phyloP scores from a whole-genome alignment of 2,113 vertebrate genomes.

The Scolopax mira region DNA sequence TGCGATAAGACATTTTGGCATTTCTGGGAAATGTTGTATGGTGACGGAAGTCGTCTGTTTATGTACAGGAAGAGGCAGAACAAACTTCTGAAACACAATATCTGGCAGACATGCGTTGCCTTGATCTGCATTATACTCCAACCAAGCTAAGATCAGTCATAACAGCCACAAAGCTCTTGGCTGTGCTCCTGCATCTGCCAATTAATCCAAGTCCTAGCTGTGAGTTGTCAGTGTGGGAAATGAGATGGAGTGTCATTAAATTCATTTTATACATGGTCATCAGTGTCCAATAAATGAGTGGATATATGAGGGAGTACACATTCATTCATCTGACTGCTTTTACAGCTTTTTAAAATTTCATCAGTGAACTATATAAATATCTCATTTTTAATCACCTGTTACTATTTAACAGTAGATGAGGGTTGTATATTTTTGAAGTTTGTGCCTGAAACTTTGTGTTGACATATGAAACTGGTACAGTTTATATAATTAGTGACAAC shows the following conservation, averaged over 20 bases:
- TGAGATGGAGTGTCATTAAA: not conserved
- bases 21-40: slow-evolving; percentile 15
- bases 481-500: not conserved
- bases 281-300: not conserved
- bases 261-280: not conserved
- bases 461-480: not conserved
- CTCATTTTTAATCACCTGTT: not conserved
- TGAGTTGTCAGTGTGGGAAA: slow-evolving; percentile 16
- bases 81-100: slow-evolving; percentile 46
- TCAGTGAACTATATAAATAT: not conserved
- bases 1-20: slow-evolving; percentile 26
- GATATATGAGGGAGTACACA: not conserved
- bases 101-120: slow-evolving; percentile 10
- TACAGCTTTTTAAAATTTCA: not conserved
- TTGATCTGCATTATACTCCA: not conserved
- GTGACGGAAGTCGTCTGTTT: not conserved
- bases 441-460: not conserved
- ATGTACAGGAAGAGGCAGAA: slow-evolving; percentile 46
- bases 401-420: not conserved
- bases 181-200: not conserved
- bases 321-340: not conserved
- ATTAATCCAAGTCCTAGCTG: not conserved
- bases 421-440: not conserved
- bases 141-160: not conserved
- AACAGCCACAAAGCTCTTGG: slow-evolving; percentile 1